phyloP scores from a whole-genome alignment of 2,113 vertebrate species.

The Marmota flaviventris region DNA sequence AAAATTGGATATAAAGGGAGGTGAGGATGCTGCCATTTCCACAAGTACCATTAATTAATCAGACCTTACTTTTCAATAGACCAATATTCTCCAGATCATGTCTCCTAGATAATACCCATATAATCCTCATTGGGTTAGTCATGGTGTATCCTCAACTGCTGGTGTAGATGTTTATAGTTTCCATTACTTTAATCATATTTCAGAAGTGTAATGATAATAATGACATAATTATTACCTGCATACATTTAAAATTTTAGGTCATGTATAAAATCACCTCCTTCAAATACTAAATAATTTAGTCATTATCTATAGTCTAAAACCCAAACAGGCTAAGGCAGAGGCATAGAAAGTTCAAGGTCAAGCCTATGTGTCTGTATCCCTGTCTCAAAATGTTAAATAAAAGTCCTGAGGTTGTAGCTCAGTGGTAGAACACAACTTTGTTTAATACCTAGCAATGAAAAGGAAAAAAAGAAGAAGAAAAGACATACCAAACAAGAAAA shows the following conservation, averaged over 20 bases:
- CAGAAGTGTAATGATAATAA: neutral
- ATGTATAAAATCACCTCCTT: constrained; percentile 39
- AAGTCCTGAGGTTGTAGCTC: neutral
- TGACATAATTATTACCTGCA: neutral
- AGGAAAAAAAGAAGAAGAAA: neutral
- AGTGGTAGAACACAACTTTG: neutral
- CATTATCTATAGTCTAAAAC: constrained; percentile 39
- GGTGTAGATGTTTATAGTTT: neutral
- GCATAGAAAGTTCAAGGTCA: neutral
- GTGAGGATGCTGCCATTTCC: neutral
- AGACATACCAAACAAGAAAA: constrained; percentile 56
- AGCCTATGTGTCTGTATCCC: too few species aligned
- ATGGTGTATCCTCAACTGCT: fast-evolving
- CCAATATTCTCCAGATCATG: fast-evolving
- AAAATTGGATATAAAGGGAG: neutral
- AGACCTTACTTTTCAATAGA: neutral
- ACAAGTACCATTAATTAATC: neutral
- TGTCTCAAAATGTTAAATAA: neutral
- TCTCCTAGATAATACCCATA: neutral
- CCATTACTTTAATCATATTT: neutral
- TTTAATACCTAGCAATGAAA: neutral
- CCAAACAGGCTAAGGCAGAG: neutral
- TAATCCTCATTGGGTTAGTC: neutral
- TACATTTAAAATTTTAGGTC: neutral
- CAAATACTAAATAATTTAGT: constrained; percentile 64